Percentiles rank a stretch among this genome's conserved stretches.
phyloP scores from a whole-genome alignment of 2,888 invertebrate species.

The Onthophagus sagittarius region DNA sequence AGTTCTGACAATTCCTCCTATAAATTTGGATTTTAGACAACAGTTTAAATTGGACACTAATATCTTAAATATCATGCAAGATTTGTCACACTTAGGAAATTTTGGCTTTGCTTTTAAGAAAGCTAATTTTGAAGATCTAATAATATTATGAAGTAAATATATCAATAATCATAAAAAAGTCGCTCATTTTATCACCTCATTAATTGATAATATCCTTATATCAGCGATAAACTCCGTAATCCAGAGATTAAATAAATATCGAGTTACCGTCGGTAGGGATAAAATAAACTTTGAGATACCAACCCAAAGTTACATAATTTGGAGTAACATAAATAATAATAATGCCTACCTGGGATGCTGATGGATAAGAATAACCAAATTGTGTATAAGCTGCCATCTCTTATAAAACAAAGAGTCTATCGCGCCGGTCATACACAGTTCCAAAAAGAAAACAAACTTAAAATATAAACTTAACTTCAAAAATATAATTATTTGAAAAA shows the following conservation, averaged over 20 bases:
- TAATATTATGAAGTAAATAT: background rate
- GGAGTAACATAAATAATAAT: background rate
- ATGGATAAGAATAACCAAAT: constrained; percentile 89
- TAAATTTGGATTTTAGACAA: no score
- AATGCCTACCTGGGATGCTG: constrained; percentile 79
- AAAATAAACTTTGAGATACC: constrained; percentile 20
- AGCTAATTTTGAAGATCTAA: no score
- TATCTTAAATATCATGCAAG: no score
- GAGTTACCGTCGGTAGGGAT: background rate
- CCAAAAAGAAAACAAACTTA: constrained; percentile 12
- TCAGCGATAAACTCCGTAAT: background rate
- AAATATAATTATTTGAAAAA: background rate
- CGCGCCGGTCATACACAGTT: constrained; percentile 12
- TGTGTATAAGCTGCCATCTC: constrained; percentile 81
- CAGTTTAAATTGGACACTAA: no score
- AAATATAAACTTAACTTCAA: background rate
- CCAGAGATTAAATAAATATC: background rate
- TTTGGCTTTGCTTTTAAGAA: no score
- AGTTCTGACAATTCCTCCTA: no score
- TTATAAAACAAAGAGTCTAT: constrained; percentile 16
- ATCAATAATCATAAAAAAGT: background rate
- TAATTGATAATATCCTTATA: background rate
- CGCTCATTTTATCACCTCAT: background rate
- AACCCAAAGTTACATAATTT: background rate
- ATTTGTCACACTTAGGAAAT: no score